phyloP scores from a whole-genome alignment of 2,888 invertebrate species.

The Odontocolon sp. region DNA sequence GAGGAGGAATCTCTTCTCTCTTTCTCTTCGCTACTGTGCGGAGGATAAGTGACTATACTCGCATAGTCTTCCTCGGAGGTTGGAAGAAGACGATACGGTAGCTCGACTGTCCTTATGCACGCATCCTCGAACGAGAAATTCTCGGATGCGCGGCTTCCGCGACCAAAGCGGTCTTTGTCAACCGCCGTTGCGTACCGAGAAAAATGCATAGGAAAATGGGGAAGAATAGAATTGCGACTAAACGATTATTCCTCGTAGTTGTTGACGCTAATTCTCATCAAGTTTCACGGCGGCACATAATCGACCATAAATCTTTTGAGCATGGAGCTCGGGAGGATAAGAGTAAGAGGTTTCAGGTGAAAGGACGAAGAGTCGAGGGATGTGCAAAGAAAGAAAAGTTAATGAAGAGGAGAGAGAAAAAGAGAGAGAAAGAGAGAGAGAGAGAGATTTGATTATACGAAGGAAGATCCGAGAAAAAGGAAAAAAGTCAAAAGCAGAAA shows the following conservation, averaged over 20 bases:
- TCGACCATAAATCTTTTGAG: constrained; percentile 41
- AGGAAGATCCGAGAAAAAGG: not conserved
- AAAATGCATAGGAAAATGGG: constrained; percentile 18
- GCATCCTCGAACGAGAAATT: constrained; percentile 52
- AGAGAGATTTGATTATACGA: not conserved
- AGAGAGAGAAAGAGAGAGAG: too few relatives aligned
- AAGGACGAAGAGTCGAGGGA: not conserved
- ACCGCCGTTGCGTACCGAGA: constrained; percentile 27
- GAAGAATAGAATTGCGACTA: constrained; percentile 55
- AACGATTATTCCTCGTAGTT: constrained; percentile 23
- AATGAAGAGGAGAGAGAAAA: constrained; percentile 6
- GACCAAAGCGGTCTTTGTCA: constrained; percentile 50
- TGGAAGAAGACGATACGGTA: constrained; percentile 5
- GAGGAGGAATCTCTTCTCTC: constrained; percentile 32
- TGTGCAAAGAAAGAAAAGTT: not conserved
- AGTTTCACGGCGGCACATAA: not conserved
- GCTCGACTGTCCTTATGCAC: constrained; percentile 42
- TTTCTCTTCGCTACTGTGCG: not conserved
- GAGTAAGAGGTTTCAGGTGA: not conserved
- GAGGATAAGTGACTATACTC: not conserved
- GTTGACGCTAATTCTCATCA: constrained; percentile 40
- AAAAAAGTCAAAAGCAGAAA: too few relatives aligned
- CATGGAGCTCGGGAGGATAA: not conserved
- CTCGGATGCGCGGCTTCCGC: constrained; percentile 36
- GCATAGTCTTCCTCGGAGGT: too few relatives aligned